Evolutionary conservation across 2,113 vertebrate genomes (phyloP).

Genomic region (Chunga burmeisteri): DNA sequence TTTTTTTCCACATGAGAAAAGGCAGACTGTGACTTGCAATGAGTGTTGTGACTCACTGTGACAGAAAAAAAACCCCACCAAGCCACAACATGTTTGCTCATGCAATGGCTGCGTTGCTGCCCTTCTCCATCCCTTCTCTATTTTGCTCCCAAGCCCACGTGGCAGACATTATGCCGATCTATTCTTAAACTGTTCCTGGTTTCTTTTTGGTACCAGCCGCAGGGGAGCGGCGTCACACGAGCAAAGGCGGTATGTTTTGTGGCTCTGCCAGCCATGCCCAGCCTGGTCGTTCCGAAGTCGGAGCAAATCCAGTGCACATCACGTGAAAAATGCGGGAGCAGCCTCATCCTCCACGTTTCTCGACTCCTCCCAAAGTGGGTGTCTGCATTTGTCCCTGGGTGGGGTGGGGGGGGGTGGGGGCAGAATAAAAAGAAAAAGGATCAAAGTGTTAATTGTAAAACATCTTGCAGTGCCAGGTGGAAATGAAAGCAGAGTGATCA

Average conservation of each 20-base stretch:
- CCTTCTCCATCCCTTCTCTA: constrained; percentile 6
- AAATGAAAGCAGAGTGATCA: constrained; percentile 50
- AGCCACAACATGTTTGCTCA: background rate
- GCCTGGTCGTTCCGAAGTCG: fast-evolving
- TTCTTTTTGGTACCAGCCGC: background rate
- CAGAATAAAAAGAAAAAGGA: background rate
- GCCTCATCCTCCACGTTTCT: background rate
- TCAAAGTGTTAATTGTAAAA: constrained; percentile 47
- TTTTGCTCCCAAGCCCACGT: background rate
- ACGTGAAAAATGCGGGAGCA: background rate
- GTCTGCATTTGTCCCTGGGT: background rate
- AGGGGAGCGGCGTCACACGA: background rate
- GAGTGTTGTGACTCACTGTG: background rate
- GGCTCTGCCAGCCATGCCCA: background rate
- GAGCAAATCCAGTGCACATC: background rate
- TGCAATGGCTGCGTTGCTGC: background rate
- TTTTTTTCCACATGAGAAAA: background rate
- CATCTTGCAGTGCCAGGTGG: constrained; percentile 9
- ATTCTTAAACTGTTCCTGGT: constrained; percentile 15
- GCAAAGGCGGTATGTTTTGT: background rate
- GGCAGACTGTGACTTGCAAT: background rate
- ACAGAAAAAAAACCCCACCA: background rate
- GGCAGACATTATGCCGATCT: background rate
- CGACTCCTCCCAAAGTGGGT: background rate
- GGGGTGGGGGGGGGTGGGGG: no score